Evolutionary conservation across 2,888 invertebrate species (phyloP).

Genomic region (Cybosia mesomella): DNA sequence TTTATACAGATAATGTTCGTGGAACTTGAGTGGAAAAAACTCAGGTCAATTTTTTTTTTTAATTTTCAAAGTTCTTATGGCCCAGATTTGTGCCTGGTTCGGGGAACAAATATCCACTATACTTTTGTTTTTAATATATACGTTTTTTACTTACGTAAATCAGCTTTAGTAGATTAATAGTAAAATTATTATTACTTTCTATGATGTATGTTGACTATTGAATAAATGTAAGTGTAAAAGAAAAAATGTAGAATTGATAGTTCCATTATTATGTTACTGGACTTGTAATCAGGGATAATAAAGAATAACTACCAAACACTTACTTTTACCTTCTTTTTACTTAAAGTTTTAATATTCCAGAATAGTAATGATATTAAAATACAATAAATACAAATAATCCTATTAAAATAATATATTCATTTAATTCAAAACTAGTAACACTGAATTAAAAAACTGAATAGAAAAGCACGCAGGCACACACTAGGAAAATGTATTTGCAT

Average conservation of each 20-base stretch:
- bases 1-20: too few relatives aligned
- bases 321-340: background rate
- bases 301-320: background rate
- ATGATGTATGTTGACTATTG: background rate
- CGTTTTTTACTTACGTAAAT: background rate
- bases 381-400: background rate
- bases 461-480: conserved; percentile 7
- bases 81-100: background rate
- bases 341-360: background rate
- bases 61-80: too few relatives aligned
- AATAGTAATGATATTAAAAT: background rate
- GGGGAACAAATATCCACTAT: background rate
- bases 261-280: background rate
- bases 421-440: conserved; percentile 5
- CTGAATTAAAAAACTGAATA: background rate
- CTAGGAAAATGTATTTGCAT: background rate
- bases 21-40: too few relatives aligned
- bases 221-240: background rate
- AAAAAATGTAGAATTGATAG: too few relatives aligned
- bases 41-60: too few relatives aligned
- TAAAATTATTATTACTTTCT: background rate
- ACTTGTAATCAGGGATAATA: background rate
- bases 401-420: background rate
- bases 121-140: background rate
- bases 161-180: background rate